Conservation (phyloP, 2,797 vertebrate genomes). For the Sebastes kiyomatsui region DNA sequence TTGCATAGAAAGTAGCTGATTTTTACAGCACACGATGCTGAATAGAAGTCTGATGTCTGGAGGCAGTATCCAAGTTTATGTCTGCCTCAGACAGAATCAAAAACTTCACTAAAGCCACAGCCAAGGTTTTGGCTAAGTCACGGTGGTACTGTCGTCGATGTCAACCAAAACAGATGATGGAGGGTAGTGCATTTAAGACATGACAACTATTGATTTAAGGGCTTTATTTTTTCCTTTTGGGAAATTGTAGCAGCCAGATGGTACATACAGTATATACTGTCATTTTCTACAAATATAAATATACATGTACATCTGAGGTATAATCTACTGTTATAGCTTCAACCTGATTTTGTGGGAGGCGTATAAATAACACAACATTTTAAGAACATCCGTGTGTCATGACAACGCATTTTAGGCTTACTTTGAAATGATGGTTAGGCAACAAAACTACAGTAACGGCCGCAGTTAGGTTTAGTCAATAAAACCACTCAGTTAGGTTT, state of each 20-base stretch:
- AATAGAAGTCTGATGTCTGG: constrained; percentile 54
- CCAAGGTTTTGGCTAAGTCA: constrained; percentile 38
- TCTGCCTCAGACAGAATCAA: constrained; percentile 36
- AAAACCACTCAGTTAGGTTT: not conserved
- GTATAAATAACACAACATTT: no score
- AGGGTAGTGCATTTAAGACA: constrained; percentile 14
- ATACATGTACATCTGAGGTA: not conserved
- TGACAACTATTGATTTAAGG: not conserved
- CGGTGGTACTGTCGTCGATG: constrained; percentile 30
- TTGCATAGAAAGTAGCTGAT: constrained; percentile 60
- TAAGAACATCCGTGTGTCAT: no score
- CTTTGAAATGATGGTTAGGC: no score
- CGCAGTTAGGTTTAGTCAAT: no score
- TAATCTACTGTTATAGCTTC: not conserved
- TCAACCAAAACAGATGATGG: constrained; percentile 43
- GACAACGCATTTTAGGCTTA: not conserved
- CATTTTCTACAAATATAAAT: not conserved
- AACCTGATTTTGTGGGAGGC: no score
- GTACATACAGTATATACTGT: not conserved
- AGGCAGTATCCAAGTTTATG: constrained; percentile 36
- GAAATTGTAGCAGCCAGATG: not conserved
- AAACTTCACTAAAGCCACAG: constrained; percentile 28
- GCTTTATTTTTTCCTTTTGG: not conserved
- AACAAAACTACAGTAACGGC: no score
- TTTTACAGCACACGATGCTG: constrained; percentile 45